Percentiles rank a stretch among this genome's conserved stretches.
Conservation (phyloP, 2,113 vertebrate genomes). For the Aythya baeri region DNA sequence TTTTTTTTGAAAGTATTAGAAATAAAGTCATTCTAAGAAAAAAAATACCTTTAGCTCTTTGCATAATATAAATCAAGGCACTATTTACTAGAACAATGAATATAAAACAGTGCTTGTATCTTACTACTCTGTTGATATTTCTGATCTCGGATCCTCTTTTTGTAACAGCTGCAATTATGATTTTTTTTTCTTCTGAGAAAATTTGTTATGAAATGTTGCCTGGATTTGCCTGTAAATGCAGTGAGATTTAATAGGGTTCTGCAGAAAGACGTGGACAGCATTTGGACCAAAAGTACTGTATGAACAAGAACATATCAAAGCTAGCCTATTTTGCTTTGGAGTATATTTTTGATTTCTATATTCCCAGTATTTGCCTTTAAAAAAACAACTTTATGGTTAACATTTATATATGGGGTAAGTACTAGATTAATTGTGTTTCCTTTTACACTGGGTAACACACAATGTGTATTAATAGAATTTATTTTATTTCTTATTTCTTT, state of each 20-base stretch:
- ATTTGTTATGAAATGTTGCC: background rate
- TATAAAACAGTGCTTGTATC: background rate
- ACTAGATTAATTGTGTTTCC: background rate
- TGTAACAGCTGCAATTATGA: background rate
- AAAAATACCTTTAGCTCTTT: background rate
- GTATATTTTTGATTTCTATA: background rate
- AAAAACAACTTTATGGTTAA: background rate
- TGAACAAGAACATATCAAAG: background rate
- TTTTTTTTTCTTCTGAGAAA: background rate
- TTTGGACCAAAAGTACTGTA: conserved; percentile 76
- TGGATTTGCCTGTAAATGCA: background rate
- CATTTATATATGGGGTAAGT: background rate
- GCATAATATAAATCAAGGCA: background rate
- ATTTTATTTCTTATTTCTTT: background rate
- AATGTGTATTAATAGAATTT: background rate
- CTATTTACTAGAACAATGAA: background rate
- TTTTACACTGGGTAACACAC: background rate
- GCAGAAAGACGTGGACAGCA: conserved; percentile 69
- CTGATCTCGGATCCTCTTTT: background rate
- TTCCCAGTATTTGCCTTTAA: background rate
- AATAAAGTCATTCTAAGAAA: background rate
- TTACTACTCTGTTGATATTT: background rate
- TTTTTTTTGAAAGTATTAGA: background rate
- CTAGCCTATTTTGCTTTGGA: background rate
- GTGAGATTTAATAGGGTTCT: conserved; percentile 14